Evolutionary conservation across 23 tunicate species (phyloP), one percentile per base, ranked within the genome.

Genomic region (Aplidium turbinatum): DNA sequence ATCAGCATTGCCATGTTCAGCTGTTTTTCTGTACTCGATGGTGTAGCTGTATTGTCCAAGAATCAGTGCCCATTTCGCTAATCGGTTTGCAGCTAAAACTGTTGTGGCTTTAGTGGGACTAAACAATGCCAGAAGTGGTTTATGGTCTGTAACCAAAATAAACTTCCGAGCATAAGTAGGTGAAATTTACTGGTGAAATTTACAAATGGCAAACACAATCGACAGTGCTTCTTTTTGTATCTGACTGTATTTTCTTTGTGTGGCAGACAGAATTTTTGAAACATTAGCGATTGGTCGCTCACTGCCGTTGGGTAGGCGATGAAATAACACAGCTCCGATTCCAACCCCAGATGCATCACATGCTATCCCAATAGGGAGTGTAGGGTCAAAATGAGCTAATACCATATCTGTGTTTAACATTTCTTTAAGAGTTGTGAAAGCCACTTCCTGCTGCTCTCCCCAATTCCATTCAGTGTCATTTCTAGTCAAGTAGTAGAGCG

Each of bases 1-100:
- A 69, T 69, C 75, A 34, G 75, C 75, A 69, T 69, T 69, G 31
- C 46, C 57, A 69, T 69, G 75, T 26, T 69, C 57, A 16, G 75
- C 42, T 4, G 75, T 69, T n/a, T 46, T 69, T 1, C 75, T 31
- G 57, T 69, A 69, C 7, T 16, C 75, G 7, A 69, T 69, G 20
- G 42, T 57, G 75, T 69, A 69, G 11, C 28, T 22, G 31, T 42
- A 77, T 45, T 77, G 82, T 23, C 33, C 53, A 1, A 78, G 21
- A 25, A 78, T 27, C 2, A 72, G 35, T 19, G 13, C 35, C 75
- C 33, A 69, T n/a, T n/a, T n/a, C n/a, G n/a, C n/a, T n/a, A n/a
- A n/a, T n/a, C n/a, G n/a, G n/a, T n/a, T n/a, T n/a, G n/a, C n/a
- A n/a, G n/a, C 48, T 19, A 78, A 23, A 33, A 66, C 83, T 46